Evolutionary conservation across 2,888 invertebrate species (phyloP).

Genomic region (Netelia inedita): DNA sequence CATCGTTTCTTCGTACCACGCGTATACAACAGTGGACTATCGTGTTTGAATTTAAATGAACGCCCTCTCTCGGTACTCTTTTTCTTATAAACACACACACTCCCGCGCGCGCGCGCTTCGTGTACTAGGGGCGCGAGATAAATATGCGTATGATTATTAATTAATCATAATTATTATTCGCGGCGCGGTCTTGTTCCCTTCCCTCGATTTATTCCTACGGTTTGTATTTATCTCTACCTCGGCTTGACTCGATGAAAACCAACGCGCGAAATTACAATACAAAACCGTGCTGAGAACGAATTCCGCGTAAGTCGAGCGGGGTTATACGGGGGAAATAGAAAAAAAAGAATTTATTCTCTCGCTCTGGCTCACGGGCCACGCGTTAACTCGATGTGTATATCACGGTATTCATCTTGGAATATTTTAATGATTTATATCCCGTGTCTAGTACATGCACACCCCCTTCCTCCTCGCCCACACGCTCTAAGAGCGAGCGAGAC

Average conservation of each 20-base stretch:
- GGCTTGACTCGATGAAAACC: constrained; percentile 14
- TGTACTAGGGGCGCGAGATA: constrained; percentile 2
- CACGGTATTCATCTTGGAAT: constrained; percentile 43
- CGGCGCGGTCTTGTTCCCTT: constrained; percentile 29
- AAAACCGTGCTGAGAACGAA: constrained; percentile 2
- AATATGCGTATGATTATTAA: constrained; percentile 32
- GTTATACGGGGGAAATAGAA: constrained; percentile 4
- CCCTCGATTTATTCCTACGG: constrained; percentile 3
- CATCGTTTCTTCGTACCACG: not conserved
- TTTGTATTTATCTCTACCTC: constrained; percentile 32
- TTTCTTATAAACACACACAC: too few relatives aligned
- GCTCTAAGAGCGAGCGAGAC: not conserved
- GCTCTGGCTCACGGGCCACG: constrained; percentile 50
- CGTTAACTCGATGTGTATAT: constrained; percentile 50
- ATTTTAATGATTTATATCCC: constrained; percentile 52
- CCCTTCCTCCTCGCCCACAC: constrained; percentile 3
- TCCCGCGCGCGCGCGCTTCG: not conserved
- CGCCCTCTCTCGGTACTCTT: not conserved
- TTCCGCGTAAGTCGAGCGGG: constrained; percentile 43
- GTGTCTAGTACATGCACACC: constrained; percentile 10
- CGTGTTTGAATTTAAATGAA: constrained; percentile 50
- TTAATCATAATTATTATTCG: constrained; percentile 36
- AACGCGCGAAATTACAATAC: constrained; percentile 22
- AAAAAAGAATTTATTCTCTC: constrained; percentile 33
- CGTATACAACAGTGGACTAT: not conserved